Base-by-base conservation (phyloP, 2,888 invertebrate genomes). In the Phania funesta region DNA sequence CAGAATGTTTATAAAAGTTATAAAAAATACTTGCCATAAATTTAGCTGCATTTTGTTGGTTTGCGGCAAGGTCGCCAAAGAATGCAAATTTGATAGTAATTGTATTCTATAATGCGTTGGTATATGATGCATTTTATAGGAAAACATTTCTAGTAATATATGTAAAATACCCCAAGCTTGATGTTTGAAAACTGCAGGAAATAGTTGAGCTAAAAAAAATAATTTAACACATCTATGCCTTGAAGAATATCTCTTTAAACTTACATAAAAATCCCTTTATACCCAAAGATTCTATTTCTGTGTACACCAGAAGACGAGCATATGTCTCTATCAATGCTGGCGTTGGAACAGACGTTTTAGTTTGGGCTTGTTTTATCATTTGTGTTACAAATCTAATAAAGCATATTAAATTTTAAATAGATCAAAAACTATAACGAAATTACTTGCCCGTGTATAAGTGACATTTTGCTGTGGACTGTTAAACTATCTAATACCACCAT, bases 81-180 rank as follows among this genome's bases (percentile, higher is more conserved):
- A 96, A 90, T 98, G 98, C 79, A 98, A 94, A 90, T 98, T 96
- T 3, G 97, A 96, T 7, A 99, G 92, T 56, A 99, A 92, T 86
- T 98, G 98, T 9, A 98, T 96, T 67, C 98, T 93, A 91, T 98
- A 99, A 91, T 98, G 98, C 0, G 98, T 97, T 87, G 98, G 98
- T 85, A 98, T 98, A 90, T 99, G 98, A 90, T 98, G 98, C 91
- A 99, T 95, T 54, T 99, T 93, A 90, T 98, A 98, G 80, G 97
- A 97, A 90, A 98, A 98, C 98, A 99, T 98, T 91, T 99, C 98
- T 87, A 99, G 90, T 41, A 99, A 92, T 0, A 98, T 98, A 89
- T 98, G 98, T n/a, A 99, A 92, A 71, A 97, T 98, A 22, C 97
- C 97, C 98, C 98, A 98, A 0, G 97, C 97, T 86, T 98, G 97